A percentile compares a stretch with the other conserved stretches of the same genome.
These are phyloP conservation scores for Cantharis rufa DNA, from an alignment of 2,888 invertebrate species.

Conservation along the genomic window DNA sequence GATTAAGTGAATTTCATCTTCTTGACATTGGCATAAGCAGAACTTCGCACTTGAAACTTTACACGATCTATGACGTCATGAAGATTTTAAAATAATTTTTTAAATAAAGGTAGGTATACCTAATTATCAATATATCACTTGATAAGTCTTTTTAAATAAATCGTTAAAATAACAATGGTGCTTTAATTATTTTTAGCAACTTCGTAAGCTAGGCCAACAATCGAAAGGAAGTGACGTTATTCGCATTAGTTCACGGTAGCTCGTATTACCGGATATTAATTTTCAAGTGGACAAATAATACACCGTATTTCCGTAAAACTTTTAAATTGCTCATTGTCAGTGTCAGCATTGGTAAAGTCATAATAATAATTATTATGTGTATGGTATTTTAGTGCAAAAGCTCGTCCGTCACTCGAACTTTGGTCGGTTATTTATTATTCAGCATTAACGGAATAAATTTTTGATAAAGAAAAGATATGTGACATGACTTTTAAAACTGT, in stretches of 20 bases:
- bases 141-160: background rate
- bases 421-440: background rate
- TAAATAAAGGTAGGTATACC: too few species aligned
- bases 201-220: conserved; percentile 6
- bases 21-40: too few species aligned
- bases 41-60: too few species aligned
- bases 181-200: conserved; percentile 6
- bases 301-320: conserved; percentile 5
- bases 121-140: background rate
- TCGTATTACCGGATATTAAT: conserved; percentile 23
- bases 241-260: conserved; percentile 14
- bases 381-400: background rate
- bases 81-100: background rate
- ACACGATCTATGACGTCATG: background rate
- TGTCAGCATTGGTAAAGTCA: background rate
- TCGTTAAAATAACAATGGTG: background rate
- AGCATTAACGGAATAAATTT: background rate
- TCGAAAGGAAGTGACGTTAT: conserved; percentile 19
- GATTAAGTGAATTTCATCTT: too few species aligned
- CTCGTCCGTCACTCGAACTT: background rate
- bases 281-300: conserved; percentile 9
- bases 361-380: background rate
- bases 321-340: conserved; percentile 1
- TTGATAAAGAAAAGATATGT: background rate
- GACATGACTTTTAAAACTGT: conserved; percentile 2